Percentiles rank a stretch among this genome's conserved stretches.
Conservation (phyloP, 2,797 vertebrate genomes). For the Enteromius anoplus region DNA sequence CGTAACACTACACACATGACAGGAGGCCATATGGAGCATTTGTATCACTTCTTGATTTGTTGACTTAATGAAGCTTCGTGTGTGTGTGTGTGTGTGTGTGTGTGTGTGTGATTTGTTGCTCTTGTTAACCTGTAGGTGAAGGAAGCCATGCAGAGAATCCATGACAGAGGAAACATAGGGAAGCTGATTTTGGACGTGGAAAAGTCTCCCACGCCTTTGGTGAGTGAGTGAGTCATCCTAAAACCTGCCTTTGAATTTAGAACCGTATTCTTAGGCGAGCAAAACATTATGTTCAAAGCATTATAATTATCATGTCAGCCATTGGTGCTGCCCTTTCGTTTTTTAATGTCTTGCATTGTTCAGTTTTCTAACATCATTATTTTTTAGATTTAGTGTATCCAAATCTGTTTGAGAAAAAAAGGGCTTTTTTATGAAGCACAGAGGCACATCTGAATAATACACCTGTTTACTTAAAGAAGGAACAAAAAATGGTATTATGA, state of each 20-base stretch:
- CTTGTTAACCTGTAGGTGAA: conserved; percentile 84
- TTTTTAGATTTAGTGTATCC: neutral
- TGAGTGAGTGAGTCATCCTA: conserved; percentile 67
- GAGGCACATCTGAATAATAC: conserved; percentile 26
- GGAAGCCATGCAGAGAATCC: conserved; percentile 99
- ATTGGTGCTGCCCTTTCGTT: neutral
- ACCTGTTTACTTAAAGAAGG: conserved; percentile 24
- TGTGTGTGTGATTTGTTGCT: neutral
- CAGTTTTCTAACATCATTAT: neutral
- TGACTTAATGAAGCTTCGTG: neutral
- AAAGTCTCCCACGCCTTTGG: conserved; percentile 95
- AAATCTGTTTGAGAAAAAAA: neutral
- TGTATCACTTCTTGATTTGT: neutral
- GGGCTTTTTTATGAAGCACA: neutral
- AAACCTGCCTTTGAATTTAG: conserved; percentile 9
- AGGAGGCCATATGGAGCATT: neutral
- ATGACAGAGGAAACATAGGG: conserved; percentile 97
- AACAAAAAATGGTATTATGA: conserved; percentile 23
- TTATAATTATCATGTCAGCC: conserved; percentile 10
- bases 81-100: neutral
- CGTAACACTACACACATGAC: conserved; percentile 32
- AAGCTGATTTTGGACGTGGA: conserved; percentile 98
- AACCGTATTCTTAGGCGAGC: neutral
- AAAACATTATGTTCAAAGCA: conserved; percentile 1
- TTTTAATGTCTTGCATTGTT: neutral